Evolutionary conservation across 2,888 invertebrate species (phyloP).

Genomic region (Steinernema scapterisci): DNA sequence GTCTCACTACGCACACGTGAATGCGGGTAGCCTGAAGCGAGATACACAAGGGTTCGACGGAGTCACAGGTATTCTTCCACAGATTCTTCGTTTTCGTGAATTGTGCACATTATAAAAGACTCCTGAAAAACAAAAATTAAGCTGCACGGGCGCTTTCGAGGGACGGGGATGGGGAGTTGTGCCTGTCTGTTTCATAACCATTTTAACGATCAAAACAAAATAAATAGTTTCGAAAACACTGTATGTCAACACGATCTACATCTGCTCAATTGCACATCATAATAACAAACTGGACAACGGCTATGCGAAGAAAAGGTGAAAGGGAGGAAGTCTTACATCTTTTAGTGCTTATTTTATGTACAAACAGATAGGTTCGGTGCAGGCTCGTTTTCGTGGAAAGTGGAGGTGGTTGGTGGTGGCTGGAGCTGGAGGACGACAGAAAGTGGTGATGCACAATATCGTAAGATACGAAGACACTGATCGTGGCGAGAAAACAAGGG

Average conservation of each 20-base stretch:
- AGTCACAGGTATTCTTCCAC: constrained; percentile 23
- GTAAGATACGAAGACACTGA: constrained; percentile 25
- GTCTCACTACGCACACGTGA: background rate
- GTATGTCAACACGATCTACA: constrained; percentile 26
- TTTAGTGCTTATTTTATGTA: constrained; percentile 22
- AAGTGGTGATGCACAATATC: constrained; percentile 17
- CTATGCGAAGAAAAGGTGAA: constrained; percentile 26
- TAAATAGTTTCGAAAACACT: constrained; percentile 2
- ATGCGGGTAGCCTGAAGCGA: background rate
- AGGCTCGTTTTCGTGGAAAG: constrained; percentile 9
- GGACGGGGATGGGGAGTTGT: background rate
- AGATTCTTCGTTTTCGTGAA: constrained; percentile 27
- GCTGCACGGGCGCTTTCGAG: background rate
- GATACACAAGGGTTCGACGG: background rate
- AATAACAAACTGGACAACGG: constrained; percentile 27
- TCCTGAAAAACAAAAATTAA: constrained; percentile 18
- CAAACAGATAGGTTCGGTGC: constrained; percentile 29
- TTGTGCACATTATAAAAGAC: constrained; percentile 29
- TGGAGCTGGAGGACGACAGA: constrained; percentile 10
- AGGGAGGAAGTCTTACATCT: background rate
- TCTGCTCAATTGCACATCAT: constrained; percentile 27
- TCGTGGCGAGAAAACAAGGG: constrained; percentile 13
- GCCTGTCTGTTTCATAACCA: background rate
- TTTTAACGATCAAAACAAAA: constrained; percentile 21
- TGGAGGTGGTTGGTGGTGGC: too few relatives aligned